Evolutionary conservation across 2,797 vertebrate species (phyloP), one percentile per base, ranked within the genome.

Genomic region (Phyllotis vaccarum): DNA sequence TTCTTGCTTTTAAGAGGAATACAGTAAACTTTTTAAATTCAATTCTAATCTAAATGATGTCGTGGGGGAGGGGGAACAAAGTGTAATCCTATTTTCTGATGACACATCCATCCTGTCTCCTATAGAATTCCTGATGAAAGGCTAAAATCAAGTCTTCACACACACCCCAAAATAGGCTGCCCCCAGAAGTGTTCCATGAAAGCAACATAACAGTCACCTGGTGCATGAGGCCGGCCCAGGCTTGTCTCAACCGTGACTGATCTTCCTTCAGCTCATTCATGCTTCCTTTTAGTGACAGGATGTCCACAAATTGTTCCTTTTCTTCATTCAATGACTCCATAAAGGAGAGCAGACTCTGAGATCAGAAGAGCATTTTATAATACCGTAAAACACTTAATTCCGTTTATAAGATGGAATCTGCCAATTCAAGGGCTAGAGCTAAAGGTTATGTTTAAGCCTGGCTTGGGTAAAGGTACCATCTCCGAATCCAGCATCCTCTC

Each of bases 271-370:
- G 97, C 60, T 98, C 98, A 6, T 98, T 86, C 6, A 93, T 98
- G 80, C 98, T 98, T 96, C 97, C 98, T 98, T 98, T 99, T 0
- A 98, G 98, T 0, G 98, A 98, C 94, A 99, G 81, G 66, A 99
- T 52, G 0, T 99, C 99, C 98, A 99, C 97, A 96, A 99, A 99
- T 6, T 98, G 91, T 0, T 98, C 98, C 16, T 99, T 99, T 96
- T 98, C 99, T 98, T 99, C 99, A 16, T 98, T 99, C 96, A 99
- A 99, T 37, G 98, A 99, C 93, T 99, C 99, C 98, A 99, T 96
- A 88, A 99, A 99, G 31, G 99, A 99, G 75, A 99, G 98, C 97
- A 99, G 98, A 86, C 98, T 98, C 98, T 99, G 97, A 5, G 70
- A 92, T 97, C 81, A 94, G 94, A 98, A 96, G 93, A 86, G 68